Base-by-base conservation (phyloP, 1,140 invertebrate species). In the Apolygus lucorum region DNA sequence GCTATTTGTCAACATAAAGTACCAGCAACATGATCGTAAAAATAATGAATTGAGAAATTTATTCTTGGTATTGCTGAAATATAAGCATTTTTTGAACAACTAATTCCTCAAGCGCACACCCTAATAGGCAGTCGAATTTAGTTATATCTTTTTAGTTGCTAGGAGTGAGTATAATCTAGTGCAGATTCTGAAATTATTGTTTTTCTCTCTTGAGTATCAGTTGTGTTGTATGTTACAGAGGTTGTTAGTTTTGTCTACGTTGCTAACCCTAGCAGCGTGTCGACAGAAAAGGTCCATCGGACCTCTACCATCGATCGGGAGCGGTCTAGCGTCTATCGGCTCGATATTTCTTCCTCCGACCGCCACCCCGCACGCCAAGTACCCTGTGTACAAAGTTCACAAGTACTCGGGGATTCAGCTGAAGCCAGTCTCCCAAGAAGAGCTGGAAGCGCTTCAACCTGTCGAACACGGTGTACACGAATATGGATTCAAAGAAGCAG, bases 361-460 rank as follows among this genome's bases (percentile, higher is more conserved):
- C 8, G 4, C 17, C 26, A 54, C 29, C 25, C 67, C 29, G 63
- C 28, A 74, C 28, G 69, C 69, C 22, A 67, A 70, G 8, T 72
- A 76, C 65, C 76, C 75, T 1, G 49, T 77, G 8, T 77, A 74
- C 74, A 77, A 76, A 54, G 68, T 77, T 1, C 76, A 77, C 71
- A 75, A 74, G 29, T 77, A 77, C 68, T 28, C 75, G 8, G 76
- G 76, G 0, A 74, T 77, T 24, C 71, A 75, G n/a, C 11, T 77
- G 8, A 72, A 72, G 11, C 76, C 76, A 0, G 73, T 77, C 4
- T 52, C 69, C 13, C 54, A 59, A 8, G 54, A 59, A 22, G 54
- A 59, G 22, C 54, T 59, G 8, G 54, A 8, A 11, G 54, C 54
- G 54, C 8, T 21, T 59, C 54, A 59, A 24, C 54, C 54, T 4